Conservation (phyloP, 2,888 invertebrate species). For the Tortrix viridana region DNA sequence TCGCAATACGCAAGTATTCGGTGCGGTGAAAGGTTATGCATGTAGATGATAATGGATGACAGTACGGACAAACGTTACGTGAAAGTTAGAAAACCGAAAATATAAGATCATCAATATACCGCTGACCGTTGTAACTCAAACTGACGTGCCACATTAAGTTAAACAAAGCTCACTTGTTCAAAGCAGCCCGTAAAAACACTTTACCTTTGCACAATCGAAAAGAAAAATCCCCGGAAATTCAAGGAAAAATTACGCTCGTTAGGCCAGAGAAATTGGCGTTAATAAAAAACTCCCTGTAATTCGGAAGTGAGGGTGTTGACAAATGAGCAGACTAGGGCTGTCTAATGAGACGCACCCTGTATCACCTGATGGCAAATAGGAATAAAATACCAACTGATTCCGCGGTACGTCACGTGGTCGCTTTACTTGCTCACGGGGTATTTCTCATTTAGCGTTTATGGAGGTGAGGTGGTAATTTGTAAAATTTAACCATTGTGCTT, state of each 20-base stretch:
- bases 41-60: constrained; percentile 25
- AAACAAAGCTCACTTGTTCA: constrained; percentile 29
- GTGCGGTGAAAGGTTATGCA: constrained; percentile 45
- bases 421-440: constrained; percentile 24
- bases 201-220: constrained; percentile 44
- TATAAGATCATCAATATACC: constrained; percentile 3
- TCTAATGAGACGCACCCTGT: constrained; percentile 70
- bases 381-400: constrained; percentile 58
- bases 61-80: background rate
- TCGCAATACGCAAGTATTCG: constrained; percentile 52
- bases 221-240: constrained; percentile 42
- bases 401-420: constrained; percentile 35
- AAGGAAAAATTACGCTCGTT: constrained; percentile 74
- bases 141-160: constrained; percentile 23
- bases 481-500: constrained; percentile 18
- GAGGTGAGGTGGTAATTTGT: constrained; percentile 29
- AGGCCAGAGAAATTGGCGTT: constrained; percentile 74
- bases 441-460: constrained; percentile 17
- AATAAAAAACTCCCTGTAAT: constrained; percentile 72
- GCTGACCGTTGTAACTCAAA: constrained; percentile 27
- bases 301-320: constrained; percentile 69
- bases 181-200: constrained; percentile 38
- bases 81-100: background rate
- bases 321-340: constrained; percentile 67
- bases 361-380: constrained; percentile 64